Conservation (phyloP, 2,797 vertebrate genomes). For the Spea hammondii region DNA sequence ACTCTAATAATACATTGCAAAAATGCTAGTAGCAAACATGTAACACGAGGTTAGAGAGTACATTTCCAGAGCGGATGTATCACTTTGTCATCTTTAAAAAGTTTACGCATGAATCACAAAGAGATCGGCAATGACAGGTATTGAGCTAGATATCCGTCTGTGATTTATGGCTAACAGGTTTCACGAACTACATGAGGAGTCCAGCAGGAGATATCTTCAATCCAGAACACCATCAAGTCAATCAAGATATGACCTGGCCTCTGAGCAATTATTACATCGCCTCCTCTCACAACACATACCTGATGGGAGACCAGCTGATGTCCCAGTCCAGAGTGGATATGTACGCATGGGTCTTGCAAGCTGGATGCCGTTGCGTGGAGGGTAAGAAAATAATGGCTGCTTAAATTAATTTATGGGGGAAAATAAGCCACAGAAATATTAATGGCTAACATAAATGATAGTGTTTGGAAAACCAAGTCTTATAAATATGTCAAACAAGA, state of each 20-base stretch:
- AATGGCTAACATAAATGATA: too few relatives aligned
- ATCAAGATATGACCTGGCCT: conserved; percentile 88
- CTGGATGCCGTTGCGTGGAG: conserved; percentile 94
- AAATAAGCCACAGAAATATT: too few relatives aligned
- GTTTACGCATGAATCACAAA: conserved; percentile 43
- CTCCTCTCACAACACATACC: conserved; percentile 98
- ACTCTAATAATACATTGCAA: too few relatives aligned
- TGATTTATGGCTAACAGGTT: conserved; percentile 70
- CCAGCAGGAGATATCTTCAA: conserved; percentile 94
- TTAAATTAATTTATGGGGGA: too few relatives aligned
- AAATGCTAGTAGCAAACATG: not conserved
- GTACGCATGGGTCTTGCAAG: conserved; percentile 95
- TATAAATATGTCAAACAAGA: too few relatives aligned
- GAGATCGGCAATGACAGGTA: conserved; percentile 33
- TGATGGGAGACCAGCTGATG: conserved; percentile 97
- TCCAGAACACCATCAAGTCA: conserved; percentile 82
- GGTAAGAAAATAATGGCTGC: conserved; percentile 66
- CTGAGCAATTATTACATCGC: conserved; percentile 95
- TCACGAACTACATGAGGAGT: conserved; percentile 93
- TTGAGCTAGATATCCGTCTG: conserved; percentile 29
- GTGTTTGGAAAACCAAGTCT: too few relatives aligned
- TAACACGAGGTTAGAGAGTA: conserved; percentile 25
- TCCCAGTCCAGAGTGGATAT: conserved; percentile 97
- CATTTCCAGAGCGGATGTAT: conserved; percentile 30
- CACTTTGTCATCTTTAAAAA: conserved; percentile 43